A percentile compares a stretch with the other conserved stretches of the same genome.
phyloP scores from a whole-genome alignment of 2,113 vertebrate species.

The Rhinoptilus africanus region DNA sequence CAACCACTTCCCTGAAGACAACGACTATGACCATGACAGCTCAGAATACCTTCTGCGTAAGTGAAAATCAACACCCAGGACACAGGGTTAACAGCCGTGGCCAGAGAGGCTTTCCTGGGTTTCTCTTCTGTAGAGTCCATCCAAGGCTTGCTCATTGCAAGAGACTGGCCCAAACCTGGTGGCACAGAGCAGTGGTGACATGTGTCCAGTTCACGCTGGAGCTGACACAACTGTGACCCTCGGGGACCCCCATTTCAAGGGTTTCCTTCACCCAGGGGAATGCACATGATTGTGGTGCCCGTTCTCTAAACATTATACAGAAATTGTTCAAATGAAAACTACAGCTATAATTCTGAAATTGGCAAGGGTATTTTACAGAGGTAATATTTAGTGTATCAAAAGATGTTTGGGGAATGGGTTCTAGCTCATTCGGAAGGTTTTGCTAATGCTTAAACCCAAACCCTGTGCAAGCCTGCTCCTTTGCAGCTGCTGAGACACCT shows the following conservation, averaged over 20 bases:
- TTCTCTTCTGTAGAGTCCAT: background rate
- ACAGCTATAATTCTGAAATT: background rate
- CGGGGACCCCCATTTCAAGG: background rate
- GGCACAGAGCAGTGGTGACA: background rate
- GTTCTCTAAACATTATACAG: background rate
- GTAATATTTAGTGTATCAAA: background rate
- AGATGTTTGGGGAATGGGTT: background rate
- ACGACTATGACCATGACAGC: conserved; percentile 95
- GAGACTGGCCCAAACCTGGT: background rate
- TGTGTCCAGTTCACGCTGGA: background rate
- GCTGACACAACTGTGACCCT: background rate
- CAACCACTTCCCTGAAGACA: conserved; percentile 97
- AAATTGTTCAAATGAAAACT: background rate
- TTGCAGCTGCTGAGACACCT: background rate
- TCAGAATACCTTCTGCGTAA: conserved; percentile 97
- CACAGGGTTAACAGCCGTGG: background rate
- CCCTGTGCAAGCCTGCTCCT: background rate
- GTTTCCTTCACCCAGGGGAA: background rate
- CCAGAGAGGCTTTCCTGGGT: background rate
- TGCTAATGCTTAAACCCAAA: background rate
- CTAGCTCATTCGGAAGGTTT: background rate
- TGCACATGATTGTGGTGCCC: fast-evolving
- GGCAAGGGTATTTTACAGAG: background rate
- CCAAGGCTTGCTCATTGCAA: background rate
- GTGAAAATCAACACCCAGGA: background rate